A percentile compares a stretch with the other conserved stretches of the same genome.
Conservation (phyloP, 1,140 invertebrate genomes). For the Aphis gossypii region DNA sequence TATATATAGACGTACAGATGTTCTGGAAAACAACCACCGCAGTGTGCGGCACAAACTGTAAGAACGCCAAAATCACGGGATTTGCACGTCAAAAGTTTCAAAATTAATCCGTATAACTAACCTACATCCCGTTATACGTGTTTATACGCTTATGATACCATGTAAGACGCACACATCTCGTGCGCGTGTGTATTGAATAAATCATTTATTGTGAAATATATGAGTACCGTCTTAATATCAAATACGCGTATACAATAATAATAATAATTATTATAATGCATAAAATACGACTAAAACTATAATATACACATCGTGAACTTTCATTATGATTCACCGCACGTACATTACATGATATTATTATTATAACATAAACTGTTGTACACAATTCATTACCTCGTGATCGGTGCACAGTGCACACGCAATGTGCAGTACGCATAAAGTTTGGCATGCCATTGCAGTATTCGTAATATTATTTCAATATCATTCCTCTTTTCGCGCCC, state of each 20-base stretch:
- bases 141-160: background rate
- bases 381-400: no score
- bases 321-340: background rate
- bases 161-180: background rate
- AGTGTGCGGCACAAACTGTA: background rate
- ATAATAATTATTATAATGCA: no score
- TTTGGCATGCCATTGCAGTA: background rate
- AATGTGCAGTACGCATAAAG: no score
- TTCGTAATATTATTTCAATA: conserved; percentile 6
- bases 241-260: no score
- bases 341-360: no score
- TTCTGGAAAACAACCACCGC: background rate
- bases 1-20: background rate
- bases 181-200: background rate
- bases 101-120: background rate
- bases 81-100: conserved; percentile 2
- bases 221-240: no score
- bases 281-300: no score
- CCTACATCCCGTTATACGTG: background rate
- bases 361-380: no score
- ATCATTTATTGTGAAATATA: background rate
- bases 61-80: background rate
- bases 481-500: background rate
- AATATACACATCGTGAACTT: background rate
- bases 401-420: no score